A percentile compares a stretch with the other conserved stretches of the same genome.
Evolutionary conservation across 2,888 invertebrate species (phyloP).

Genomic region (Diplazon laetatorius): DNA sequence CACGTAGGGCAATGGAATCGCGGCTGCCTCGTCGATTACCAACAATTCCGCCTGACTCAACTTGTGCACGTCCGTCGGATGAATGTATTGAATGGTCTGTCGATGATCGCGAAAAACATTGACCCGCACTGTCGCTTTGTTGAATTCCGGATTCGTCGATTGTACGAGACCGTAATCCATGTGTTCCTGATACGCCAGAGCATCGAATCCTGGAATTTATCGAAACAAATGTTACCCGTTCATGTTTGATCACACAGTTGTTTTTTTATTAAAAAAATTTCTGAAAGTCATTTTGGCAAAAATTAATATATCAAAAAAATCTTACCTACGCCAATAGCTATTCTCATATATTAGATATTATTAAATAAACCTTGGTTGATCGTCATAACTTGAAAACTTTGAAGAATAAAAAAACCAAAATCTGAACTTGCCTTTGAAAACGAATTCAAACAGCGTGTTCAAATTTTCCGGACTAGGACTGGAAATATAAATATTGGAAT

Average conservation of each 20-base stretch:
- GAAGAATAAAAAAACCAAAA: not conserved
- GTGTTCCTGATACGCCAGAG: conserved; percentile 97
- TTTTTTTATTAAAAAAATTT: no score
- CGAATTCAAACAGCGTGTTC: conserved; percentile 98
- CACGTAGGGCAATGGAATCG: conserved; percentile 97
- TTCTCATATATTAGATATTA: no score
- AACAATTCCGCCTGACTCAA: conserved; percentile 97
- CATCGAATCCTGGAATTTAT: conserved; percentile 86
- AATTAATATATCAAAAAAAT: no score
- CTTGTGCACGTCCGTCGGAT: conserved; percentile 94
- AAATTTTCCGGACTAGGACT: conserved; percentile 99
- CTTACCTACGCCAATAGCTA: no score
- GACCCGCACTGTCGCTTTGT: conserved; percentile 96
- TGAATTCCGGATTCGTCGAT: conserved; percentile 97
- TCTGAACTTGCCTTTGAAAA: conserved; percentile 89
- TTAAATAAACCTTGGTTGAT: no score
- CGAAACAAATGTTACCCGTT: conserved; percentile 4
- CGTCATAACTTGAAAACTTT: no score
- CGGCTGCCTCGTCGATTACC: conserved; percentile 99
- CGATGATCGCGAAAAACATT: conserved; percentile 95
- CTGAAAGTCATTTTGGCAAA: no score
- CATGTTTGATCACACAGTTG: not conserved
- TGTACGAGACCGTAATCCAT: conserved; percentile 97
- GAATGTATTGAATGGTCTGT: conserved; percentile 98
- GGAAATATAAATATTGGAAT: conserved; percentile 98